Evolutionary conservation across 1,140 invertebrate genomes (phyloP).

Genomic region (Sogatella furcifera): DNA sequence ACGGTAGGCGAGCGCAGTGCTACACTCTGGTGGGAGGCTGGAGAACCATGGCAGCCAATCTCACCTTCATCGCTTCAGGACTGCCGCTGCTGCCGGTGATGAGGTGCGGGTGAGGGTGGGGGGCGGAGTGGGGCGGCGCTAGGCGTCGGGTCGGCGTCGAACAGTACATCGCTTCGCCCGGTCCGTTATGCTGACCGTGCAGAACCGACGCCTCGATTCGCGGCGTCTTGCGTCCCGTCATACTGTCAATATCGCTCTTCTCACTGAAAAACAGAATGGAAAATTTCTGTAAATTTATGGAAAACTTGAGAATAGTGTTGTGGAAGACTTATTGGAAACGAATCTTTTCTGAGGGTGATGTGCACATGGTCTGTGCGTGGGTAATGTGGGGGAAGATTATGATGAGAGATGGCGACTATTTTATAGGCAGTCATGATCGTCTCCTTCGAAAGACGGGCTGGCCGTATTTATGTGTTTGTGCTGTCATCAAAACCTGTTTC

Average conservation of each 20-base stretch:
- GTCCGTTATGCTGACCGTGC: constrained; percentile 31
- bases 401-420: too few relatives aligned
- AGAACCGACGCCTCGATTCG: constrained; percentile 14
- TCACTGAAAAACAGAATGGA: constrained; percentile 34
- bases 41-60: constrained; percentile 62
- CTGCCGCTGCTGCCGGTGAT: constrained; percentile 33
- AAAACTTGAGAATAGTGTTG: too few relatives aligned
- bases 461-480: too few relatives aligned
- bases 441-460: too few relatives aligned
- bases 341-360: too few relatives aligned
- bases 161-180: constrained; percentile 45
- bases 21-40: constrained; percentile 69
- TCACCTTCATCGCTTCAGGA: constrained; percentile 65
- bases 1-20: constrained; percentile 27
- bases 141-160: constrained; percentile 27
- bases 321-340: too few relatives aligned
- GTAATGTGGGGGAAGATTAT: too few relatives aligned
- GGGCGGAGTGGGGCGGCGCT: constrained; percentile 9
- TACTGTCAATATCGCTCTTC: constrained; percentile 40
- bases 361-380: too few relatives aligned
- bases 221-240: constrained; percentile 21
- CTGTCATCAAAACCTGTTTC: too few relatives aligned
- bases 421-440: too few relatives aligned
- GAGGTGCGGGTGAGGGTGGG: constrained; percentile 20
- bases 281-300: too few relatives aligned